A percentile compares a stretch with the other conserved stretches of the same genome.
Conservation (phyloP, 2,888 invertebrate genomes). For the Nomada flava region DNA sequence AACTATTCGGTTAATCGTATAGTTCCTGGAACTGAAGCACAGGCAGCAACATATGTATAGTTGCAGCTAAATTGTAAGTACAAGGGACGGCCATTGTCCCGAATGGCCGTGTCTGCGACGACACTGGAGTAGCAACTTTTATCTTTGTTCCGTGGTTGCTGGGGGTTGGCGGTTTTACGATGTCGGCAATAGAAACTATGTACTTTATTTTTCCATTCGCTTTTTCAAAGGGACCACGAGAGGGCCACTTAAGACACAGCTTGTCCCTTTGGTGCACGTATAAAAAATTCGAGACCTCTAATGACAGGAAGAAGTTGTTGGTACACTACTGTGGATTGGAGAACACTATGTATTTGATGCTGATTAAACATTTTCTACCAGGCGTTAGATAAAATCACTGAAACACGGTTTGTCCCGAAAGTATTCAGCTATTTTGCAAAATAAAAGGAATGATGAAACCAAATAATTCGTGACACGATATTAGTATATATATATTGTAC, state of each 20-base stretch:
- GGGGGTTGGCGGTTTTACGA: constrained; percentile 45
- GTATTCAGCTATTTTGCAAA: too few relatives aligned
- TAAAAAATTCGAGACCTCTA: constrained; percentile 15
- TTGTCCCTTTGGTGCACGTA: constrained; percentile 15
- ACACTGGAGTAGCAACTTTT: constrained; percentile 48
- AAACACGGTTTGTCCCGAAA: too few relatives aligned
- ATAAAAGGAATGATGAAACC: too few relatives aligned
- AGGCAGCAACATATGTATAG: background rate
- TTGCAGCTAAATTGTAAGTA: constrained; percentile 23
- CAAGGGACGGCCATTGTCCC: constrained; percentile 14
- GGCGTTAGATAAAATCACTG: too few relatives aligned
- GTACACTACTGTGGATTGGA: background rate
- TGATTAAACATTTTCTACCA: background rate
- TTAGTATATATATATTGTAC: too few relatives aligned
- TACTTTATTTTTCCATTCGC: constrained; percentile 47
- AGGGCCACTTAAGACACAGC: constrained; percentile 34
- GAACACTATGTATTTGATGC: constrained; percentile 9
- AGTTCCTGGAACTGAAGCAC: constrained; percentile 38
- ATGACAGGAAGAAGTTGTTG: background rate
- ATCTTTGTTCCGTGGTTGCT: constrained; percentile 47
- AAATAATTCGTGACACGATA: too few relatives aligned
- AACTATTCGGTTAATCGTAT: constrained; percentile 45
- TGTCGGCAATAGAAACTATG: constrained; percentile 50
- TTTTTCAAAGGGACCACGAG: constrained; percentile 38
- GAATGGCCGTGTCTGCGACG: constrained; percentile 38